Conservation (phyloP, 1,140 invertebrate species). For the Aphidius gifuensis region DNA sequence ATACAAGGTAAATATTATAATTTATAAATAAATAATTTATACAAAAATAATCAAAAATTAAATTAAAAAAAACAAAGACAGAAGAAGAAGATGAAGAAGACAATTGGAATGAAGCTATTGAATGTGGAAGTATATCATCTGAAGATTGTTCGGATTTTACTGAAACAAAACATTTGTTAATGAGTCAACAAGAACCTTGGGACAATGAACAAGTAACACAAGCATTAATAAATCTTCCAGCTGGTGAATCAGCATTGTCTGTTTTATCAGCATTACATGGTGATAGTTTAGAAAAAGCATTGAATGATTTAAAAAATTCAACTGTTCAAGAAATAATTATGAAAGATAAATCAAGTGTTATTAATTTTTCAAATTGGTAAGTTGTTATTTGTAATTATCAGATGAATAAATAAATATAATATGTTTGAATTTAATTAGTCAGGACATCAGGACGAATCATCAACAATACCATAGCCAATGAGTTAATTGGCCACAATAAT, state of each 20-base stretch:
- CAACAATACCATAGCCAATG: slow-evolving; percentile 27
- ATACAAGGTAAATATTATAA: too few relatives aligned
- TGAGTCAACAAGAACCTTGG: slow-evolving; percentile 42
- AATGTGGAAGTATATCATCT: slow-evolving; percentile 40
- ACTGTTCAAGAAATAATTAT: slow-evolving; percentile 22
- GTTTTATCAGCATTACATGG: slow-evolving; percentile 37
- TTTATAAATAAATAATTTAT: too few relatives aligned
- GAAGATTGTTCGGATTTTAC: slow-evolving; percentile 37
- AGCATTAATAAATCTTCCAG: slow-evolving; percentile 42
- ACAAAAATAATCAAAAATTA: too few relatives aligned
- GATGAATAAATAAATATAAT: background rate
- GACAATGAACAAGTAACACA: slow-evolving; percentile 39
- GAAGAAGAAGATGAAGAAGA: slow-evolving; percentile 29
- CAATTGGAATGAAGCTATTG: slow-evolving; percentile 38
- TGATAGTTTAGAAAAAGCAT: slow-evolving; percentile 32
- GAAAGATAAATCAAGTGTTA: slow-evolving; percentile 23
- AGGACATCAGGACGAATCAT: slow-evolving; percentile 26
- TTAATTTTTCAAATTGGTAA: slow-evolving; percentile 41
- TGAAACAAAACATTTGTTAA: slow-evolving; percentile 30
- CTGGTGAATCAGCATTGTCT: slow-evolving; percentile 39
- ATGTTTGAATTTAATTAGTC: slow-evolving; percentile 23
- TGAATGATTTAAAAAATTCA: slow-evolving; percentile 33
- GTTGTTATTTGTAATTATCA: slow-evolving; percentile 1
- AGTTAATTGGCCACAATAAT: too few relatives aligned
- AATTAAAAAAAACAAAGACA: too few relatives aligned